A percentile compares a stretch with the other conserved stretches of the same genome.
Conservation (phyloP, 2,113 vertebrate genomes). For the Penelope pileata region DNA sequence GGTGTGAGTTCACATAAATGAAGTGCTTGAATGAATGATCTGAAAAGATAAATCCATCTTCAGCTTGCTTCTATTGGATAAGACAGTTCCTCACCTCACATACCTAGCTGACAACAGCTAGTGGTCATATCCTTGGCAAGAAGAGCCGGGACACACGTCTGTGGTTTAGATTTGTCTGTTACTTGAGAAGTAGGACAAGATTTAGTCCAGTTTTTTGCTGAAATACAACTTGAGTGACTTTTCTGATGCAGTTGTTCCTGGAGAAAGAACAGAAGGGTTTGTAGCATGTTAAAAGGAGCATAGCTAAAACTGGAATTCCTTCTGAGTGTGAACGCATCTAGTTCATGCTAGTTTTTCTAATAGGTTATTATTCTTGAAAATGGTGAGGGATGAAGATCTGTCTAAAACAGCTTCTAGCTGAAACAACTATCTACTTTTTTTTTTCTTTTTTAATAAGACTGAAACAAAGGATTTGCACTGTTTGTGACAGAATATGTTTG, state of each 20-base stretch:
- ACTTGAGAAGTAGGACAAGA: background rate
- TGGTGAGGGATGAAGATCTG: constrained; percentile 45
- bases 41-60: constrained; percentile 46
- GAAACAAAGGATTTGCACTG: constrained; percentile 61
- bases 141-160: background rate
- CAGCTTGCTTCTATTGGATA: constrained; percentile 11
- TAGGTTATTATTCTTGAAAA: constrained; percentile 17
- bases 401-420: constrained; percentile 19
- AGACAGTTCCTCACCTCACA: constrained; percentile 41
- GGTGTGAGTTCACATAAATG: constrained; percentile 47
- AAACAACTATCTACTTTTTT: background rate
- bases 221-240: background rate
- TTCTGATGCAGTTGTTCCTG: background rate
- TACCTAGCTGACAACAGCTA: constrained; percentile 13
- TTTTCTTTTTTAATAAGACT: constrained; percentile 7
- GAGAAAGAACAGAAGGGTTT: background rate
- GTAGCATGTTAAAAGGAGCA: constrained; percentile 5
- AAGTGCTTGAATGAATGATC: constrained; percentile 43
- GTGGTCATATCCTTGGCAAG: background rate
- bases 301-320: background rate
- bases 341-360: constrained; percentile 8
- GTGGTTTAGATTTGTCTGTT: background rate
- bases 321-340: constrained; percentile 4
- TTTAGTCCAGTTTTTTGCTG: background rate
- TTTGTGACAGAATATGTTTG: constrained; percentile 51